Evolutionary conservation across 2,888 invertebrate genomes (phyloP).

Genomic region (Habrosyne pyritoides): DNA sequence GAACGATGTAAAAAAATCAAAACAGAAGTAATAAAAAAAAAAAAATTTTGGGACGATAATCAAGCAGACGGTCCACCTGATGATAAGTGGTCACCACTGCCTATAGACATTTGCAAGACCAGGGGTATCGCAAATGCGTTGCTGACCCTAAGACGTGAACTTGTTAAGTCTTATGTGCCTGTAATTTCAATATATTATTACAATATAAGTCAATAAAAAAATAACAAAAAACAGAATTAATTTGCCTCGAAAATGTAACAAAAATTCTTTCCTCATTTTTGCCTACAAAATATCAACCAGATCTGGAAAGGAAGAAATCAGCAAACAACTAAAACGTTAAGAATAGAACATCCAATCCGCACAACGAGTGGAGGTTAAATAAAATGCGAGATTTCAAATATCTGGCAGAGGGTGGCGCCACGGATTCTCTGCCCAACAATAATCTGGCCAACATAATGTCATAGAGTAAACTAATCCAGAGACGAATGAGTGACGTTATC

Average conservation of each 20-base stretch:
- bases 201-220: neutral
- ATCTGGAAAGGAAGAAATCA: neutral
- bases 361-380: slow-evolving; percentile 9
- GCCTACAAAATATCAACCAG: neutral
- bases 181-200: too few relatives aligned
- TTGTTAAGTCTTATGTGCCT: too few relatives aligned
- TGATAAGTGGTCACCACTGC: too few relatives aligned
- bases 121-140: too few relatives aligned
- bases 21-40: too few relatives aligned
- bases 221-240: neutral
- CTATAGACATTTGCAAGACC: too few relatives aligned
- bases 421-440: slow-evolving; percentile 8
- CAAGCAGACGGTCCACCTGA: too few relatives aligned
- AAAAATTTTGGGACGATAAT: too few relatives aligned
- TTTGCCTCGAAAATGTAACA: neutral
- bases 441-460: slow-evolving; percentile 7
- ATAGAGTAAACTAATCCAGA: neutral
- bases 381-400: slow-evolving; percentile 10
- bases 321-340: neutral
- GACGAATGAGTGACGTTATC: neutral
- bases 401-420: slow-evolving; percentile 8
- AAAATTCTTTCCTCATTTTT: neutral
- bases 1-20: too few relatives aligned
- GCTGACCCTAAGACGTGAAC: too few relatives aligned
- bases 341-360: slow-evolving; percentile 5